Evolutionary conservation across 1,140 invertebrate species (phyloP).

Genomic region (Lanistes nyassanus): DNA sequence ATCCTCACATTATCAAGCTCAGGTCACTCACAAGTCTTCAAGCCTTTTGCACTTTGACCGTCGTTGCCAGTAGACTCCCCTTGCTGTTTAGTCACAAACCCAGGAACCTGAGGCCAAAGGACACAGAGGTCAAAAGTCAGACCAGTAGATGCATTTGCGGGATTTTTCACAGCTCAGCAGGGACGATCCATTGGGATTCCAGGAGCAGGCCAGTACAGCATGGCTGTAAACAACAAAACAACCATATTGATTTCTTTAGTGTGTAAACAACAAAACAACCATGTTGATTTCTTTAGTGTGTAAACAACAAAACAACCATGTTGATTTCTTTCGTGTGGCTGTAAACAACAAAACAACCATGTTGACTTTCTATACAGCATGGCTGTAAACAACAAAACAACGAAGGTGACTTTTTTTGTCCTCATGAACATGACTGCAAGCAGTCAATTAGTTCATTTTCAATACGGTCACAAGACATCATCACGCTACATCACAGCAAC

Average conservation of each 20-base stretch:
- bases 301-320: conserved; percentile 58
- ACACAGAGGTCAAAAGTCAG: conserved; percentile 52
- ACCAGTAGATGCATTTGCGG: conserved; percentile 87
- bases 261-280: too few relatives aligned
- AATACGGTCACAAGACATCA: too few relatives aligned
- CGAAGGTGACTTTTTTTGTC: too few relatives aligned
- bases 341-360: conserved; percentile 63
- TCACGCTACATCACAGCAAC: too few relatives aligned
- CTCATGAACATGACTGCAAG: too few relatives aligned
- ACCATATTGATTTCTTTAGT: conserved; percentile 1
- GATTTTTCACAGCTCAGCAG: conserved; percentile 89
- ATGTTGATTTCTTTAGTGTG: too few relatives aligned
- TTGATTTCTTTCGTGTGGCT: conserved; percentile 75
- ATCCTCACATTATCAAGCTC: too few relatives aligned
- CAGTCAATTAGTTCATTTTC: too few relatives aligned
- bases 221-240: conserved; percentile 73
- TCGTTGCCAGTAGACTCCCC: background rate
- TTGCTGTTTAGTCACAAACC: background rate
- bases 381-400: too few relatives aligned
- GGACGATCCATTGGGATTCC: conserved; percentile 86
- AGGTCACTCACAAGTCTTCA: background rate
- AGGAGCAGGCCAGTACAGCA: conserved; percentile 88
- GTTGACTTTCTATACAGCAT: background rate
- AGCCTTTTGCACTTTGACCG: background rate
- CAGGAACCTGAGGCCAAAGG: background rate